These are phyloP conservation scores for Loris lydekkerianus DNA, from an alignment of 2,797 vertebrate species.

Conservation along the genomic window DNA sequence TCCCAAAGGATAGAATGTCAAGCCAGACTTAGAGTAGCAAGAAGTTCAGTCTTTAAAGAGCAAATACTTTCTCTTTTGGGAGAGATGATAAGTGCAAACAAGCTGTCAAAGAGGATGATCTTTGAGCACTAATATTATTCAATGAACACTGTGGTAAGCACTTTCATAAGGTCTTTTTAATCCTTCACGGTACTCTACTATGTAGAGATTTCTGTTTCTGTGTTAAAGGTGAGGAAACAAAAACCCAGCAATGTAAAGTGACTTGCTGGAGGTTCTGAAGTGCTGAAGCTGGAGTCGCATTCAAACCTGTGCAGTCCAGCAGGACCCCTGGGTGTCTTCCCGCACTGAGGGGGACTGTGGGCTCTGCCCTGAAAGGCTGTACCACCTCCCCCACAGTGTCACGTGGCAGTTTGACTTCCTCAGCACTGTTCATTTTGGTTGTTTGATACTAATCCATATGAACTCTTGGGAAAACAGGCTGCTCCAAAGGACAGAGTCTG, in stretches of 20 bases:
- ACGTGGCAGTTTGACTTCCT: not conserved
- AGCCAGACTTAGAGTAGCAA: not conserved
- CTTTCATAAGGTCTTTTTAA: not conserved
- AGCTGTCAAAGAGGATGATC: not conserved
- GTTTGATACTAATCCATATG: not conserved
- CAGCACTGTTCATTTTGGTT: not conserved
- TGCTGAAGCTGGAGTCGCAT: not conserved
- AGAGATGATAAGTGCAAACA: not conserved
- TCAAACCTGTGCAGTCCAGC: not conserved
- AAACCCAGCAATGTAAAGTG: not conserved
- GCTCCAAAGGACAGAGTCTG: not conserved
- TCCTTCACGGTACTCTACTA: not conserved
- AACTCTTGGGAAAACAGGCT: not conserved
- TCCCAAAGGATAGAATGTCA: not conserved
- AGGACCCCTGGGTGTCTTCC: not conserved
- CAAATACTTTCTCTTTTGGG: not conserved
- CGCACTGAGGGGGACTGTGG: not conserved
- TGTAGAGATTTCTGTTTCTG: not conserved
- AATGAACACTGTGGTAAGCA: not conserved
- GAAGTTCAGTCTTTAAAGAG: not conserved
- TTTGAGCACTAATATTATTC: not conserved
- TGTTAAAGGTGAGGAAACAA: not conserved
- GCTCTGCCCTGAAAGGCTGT: rapidly evolving
- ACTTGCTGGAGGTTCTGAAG: not conserved
- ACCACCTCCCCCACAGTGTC: too few relatives aligned